Evolutionary conservation across 2,888 invertebrate genomes (phyloP).

Genomic region (Sarcophaga caerulescens): DNA sequence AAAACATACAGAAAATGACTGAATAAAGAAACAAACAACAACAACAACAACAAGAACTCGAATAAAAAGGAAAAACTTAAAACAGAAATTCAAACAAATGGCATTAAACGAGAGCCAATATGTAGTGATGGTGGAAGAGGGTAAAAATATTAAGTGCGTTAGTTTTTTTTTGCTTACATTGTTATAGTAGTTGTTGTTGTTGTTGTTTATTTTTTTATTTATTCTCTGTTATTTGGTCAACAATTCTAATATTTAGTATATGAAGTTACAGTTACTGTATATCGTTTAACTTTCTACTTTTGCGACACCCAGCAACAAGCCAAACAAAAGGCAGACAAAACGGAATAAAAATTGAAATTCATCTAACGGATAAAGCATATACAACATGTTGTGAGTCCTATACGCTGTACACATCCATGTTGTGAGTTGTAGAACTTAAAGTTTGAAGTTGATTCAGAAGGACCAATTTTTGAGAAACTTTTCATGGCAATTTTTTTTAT

Average conservation of each 20-base stretch:
- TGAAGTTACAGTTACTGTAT: slow-evolving; percentile 45
- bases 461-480: too few species aligned
- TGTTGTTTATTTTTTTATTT: slow-evolving; percentile 32
- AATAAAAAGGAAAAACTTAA: not conserved
- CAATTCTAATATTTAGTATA: slow-evolving; percentile 31
- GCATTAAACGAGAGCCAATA: slow-evolving; percentile 37
- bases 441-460: too few species aligned
- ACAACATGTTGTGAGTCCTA: too few species aligned
- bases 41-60: not conserved
- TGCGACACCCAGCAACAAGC: slow-evolving; percentile 60
- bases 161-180: slow-evolving; percentile 37
- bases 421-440: not conserved
- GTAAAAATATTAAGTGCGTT: slow-evolving; percentile 55
- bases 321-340: slow-evolving; percentile 15
- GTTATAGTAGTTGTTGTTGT: slow-evolving; percentile 1
- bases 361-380: not conserved
- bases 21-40: not conserved
- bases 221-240: slow-evolving; percentile 46
- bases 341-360: not conserved
- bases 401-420: too few species aligned
- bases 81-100: slow-evolving; percentile 19
- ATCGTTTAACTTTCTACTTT: slow-evolving; percentile 38
- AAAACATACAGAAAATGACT: not conserved
- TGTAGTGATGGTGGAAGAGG: slow-evolving; percentile 23
- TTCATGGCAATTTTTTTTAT: too few species aligned